Evolutionary conservation across 2,113 vertebrate species (phyloP).

Genomic region (Fulmarus glacialis): DNA sequence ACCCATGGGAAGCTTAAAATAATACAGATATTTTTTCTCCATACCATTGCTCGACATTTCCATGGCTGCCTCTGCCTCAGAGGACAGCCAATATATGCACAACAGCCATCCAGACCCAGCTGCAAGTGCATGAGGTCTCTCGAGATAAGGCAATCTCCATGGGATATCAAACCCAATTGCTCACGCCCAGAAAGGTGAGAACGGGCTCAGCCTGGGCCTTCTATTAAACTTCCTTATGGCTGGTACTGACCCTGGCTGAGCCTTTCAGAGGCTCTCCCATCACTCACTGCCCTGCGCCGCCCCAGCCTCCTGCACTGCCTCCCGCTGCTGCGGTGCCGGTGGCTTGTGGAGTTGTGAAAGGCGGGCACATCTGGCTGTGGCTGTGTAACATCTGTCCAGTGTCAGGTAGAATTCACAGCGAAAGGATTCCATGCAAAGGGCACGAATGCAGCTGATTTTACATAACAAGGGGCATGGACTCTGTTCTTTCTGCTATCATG

Average conservation of each 20-base stretch:
- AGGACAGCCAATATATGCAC: background rate
- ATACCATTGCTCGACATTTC: background rate
- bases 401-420: background rate
- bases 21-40: background rate
- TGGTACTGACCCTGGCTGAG: background rate
- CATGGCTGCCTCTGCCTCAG: background rate
- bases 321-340: rapidly evolving
- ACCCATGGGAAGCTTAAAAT: background rate
- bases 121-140: background rate
- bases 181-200: background rate
- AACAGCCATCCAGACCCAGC: background rate
- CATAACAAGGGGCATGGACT: background rate
- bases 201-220: background rate
- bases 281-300: background rate
- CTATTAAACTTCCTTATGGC: background rate
- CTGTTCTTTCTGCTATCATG: background rate
- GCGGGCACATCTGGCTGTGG: background rate
- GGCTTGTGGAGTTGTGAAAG: background rate
- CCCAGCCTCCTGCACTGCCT: background rate
- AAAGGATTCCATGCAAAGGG: background rate
- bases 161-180: background rate
- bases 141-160: background rate
- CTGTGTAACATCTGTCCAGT: conserved; percentile 43
- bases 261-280: background rate
- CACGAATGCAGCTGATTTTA: background rate